Base-by-base conservation (phyloP, 1,140 invertebrate species). In the Littorina saxatilis region DNA sequence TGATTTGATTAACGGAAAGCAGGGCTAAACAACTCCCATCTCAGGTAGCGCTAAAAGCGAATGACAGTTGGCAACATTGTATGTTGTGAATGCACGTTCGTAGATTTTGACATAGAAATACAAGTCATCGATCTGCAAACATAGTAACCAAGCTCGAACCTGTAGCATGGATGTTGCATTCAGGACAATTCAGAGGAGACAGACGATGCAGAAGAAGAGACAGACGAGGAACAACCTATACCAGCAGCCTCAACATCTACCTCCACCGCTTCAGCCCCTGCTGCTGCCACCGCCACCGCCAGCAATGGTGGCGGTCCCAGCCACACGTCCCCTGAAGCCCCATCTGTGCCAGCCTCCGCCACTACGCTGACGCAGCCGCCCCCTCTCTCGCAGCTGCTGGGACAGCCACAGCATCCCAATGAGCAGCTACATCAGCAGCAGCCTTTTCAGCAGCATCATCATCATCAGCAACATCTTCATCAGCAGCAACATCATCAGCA, bases 171-270 rank as follows among this genome's bases (percentile, higher is more conserved):
- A 0, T 32, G 13, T 4, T 9, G 2, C 23, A 13, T 15, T 23
- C 37, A 78, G 76, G 76, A 78, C 35, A 58, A 61, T 37, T 78
- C 76, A 27, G 76, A 78, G 39, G 76, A 63, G 1, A 78, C 76
- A 47, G 76, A 78, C 1, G 76, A 78, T 66, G 76, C 55, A 15
- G 76, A 63, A 7, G 76, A 78, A n/a, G 76, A 39, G 11, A 58
- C 76, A 43, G 76, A 78, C 9, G 55, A 63, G 29, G 76, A 78
- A 27, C n/a, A 78, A 27, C n/a, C 43, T 15, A 32, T 23, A 32
- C 66, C 66, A 23, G 66, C 66, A 4, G 66, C 32, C 35, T 68
- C 35, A 37, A 35, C 66, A n/a, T n/a, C n/a, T n/a, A n/a, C n/a
- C n/a, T n/a, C n/a, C n/a, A n/a, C n/a, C n/a, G n/a, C n/a, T n/a